Base-by-base conservation (phyloP, 2,797 vertebrate genomes). In the Sebastes iracundus region DNA sequence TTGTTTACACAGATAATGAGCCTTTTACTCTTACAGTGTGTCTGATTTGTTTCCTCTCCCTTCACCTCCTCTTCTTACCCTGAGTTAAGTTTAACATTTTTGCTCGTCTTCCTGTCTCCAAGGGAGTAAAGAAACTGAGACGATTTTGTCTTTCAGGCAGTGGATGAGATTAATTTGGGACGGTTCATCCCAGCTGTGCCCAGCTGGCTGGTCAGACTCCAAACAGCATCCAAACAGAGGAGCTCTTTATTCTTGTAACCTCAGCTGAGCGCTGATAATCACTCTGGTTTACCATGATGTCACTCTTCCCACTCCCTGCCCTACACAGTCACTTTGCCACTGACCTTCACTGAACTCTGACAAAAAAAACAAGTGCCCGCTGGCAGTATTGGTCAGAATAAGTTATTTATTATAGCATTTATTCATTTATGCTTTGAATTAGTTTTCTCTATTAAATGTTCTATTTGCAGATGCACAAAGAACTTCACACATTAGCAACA, bases 181-280 rank as follows among this genome's bases (percentile, higher is more conserved):
- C 6, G 12, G 65, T 71, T 77, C 12, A 55, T 72, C 69, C 78
- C 74, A 73, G 76, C 75, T 62, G 35, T 70, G 38, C 58, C 64
- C 82, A 85, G 86, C 85, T 80, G 81, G 71, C 71, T 72, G 71
- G 32, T 68, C 66, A 8, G 35, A 49, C 35, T 74, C 81, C 84
- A 77, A 65, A 77, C 69, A 49, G 52, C 72, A 35, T 64, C 46
- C 67, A 69, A 77, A 92, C 90, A 92, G 78, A 87, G 25, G 25
- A 81, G 30, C 70, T 79, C 84, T 87, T 90, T 92, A 74, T 92
- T 85, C 84, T 28, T 16, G 2, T 7, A 42, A 67, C 35, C 80
- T 75, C 67, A 1, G 61, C 73, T 64, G 61, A 60, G 60, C 4
- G 23, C 64, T 13, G 72, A 70, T 79, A 64, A 79, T 80, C 66